Evolutionary conservation across 2,113 vertebrate species (phyloP).

Genomic region (Aspidoscelis tigris): DNA sequence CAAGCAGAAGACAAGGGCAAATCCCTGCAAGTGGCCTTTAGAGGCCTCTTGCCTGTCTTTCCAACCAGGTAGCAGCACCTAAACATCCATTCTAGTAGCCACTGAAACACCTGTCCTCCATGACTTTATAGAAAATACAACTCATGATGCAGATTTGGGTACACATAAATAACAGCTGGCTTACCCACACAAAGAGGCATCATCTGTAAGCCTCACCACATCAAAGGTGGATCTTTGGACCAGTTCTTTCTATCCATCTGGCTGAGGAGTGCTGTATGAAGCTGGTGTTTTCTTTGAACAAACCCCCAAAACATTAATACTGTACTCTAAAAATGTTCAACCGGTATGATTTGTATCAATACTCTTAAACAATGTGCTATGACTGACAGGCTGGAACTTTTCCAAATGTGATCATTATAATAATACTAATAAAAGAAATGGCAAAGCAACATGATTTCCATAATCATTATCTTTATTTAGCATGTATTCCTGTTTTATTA

Average conservation of each 20-base stretch:
- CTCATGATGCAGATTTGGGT: neutral
- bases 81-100: no score
- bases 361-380: constrained; percentile 26
- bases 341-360: constrained; percentile 33
- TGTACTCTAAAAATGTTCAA: neutral
- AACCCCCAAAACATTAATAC: neutral
- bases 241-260: neutral
- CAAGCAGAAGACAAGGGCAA: no score
- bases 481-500: neutral
- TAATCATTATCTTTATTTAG: constrained; percentile 5
- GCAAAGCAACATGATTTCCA: neutral
- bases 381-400: constrained; percentile 31
- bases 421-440: neutral
- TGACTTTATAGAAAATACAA: no score
- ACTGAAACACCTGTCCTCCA: no score
- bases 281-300: neutral
- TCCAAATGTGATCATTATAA: constrained; percentile 27
- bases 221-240: neutral
- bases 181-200: neutral
- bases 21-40: no score
- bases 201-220: neutral
- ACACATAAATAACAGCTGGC: neutral
- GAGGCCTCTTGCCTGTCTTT: no score
- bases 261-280: neutral
- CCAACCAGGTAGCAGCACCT: no score